phyloP scores from a whole-genome alignment of 2,113 vertebrate genomes.

The Ranitomeya imitator region DNA sequence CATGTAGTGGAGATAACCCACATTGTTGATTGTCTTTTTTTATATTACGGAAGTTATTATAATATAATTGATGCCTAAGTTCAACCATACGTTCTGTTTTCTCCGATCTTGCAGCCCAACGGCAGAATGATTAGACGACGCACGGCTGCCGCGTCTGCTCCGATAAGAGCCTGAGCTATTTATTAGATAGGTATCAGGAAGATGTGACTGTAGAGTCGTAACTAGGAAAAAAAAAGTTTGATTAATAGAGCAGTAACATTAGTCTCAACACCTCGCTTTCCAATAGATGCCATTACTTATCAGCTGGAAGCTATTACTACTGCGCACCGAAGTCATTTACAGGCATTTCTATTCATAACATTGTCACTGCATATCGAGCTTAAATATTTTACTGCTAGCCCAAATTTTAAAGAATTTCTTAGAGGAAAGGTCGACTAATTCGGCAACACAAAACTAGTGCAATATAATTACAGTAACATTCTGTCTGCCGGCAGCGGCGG shows the following conservation, averaged over 20 bases:
- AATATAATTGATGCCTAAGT: conserved; percentile 23
- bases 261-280: conserved; percentile 63
- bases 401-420: conserved; percentile 46
- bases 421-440: conserved; percentile 43
- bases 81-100: conserved; percentile 34
- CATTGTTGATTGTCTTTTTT: background rate
- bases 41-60: conserved; percentile 4
- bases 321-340: conserved; percentile 61
- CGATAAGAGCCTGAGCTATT: conserved; percentile 64
- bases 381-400: conserved; percentile 60
- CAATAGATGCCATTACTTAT: conserved; percentile 62
- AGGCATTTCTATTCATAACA: conserved; percentile 63
- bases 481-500: background rate
- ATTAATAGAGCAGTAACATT: conserved; percentile 63
- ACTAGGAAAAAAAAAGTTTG: conserved; percentile 57
- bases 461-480: conserved; percentile 46
- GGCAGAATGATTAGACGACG: conserved; percentile 60
- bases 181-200: conserved; percentile 64
- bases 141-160: conserved; percentile 54
- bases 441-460: conserved; percentile 32
- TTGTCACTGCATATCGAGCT: conserved; percentile 62
- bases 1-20: background rate
- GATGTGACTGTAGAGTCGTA: conserved; percentile 58
- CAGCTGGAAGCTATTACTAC: conserved; percentile 61
- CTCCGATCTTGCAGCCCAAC: conserved; percentile 57